phyloP scores from a whole-genome alignment of 2,113 vertebrate genomes.

The Proterorhinus semilunaris region DNA sequence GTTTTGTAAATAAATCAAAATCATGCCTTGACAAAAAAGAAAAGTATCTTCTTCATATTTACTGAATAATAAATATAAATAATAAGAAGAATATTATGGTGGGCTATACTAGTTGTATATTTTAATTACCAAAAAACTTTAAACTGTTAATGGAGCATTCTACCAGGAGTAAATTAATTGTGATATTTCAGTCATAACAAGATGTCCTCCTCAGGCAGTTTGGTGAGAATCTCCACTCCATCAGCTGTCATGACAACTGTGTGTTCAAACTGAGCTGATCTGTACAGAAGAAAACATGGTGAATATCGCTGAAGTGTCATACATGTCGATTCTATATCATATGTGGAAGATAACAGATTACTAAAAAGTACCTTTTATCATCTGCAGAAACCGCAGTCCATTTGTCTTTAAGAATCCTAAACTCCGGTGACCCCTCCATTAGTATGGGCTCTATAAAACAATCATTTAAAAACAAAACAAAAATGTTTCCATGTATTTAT shows the following conservation, averaged over 20 bases:
- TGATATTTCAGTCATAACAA: slow-evolving; percentile 20
- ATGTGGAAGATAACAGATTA: background rate
- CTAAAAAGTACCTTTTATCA: slow-evolving; percentile 81
- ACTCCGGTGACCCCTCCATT: slow-evolving; percentile 88
- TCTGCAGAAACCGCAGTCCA: slow-evolving; percentile 91
- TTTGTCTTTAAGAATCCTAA: slow-evolving; percentile 85
- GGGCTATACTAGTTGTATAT: background rate
- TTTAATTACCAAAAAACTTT: background rate
- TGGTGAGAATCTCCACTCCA: slow-evolving; percentile 89
- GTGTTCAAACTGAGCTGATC: slow-evolving; percentile 97
- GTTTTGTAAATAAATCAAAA: background rate
- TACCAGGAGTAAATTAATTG: background rate
- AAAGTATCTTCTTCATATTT: background rate
- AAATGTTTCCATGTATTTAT: background rate
- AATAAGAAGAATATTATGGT: background rate
- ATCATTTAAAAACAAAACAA: background rate
- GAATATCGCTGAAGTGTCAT: background rate
- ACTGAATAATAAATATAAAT: background rate
- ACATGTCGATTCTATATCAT: background rate
- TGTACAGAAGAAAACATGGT: slow-evolving; percentile 54
- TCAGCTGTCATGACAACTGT: slow-evolving; percentile 85
- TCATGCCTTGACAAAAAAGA: background rate
- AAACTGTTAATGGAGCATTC: slow-evolving; percentile 2
- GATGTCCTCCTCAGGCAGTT: slow-evolving; percentile 79
- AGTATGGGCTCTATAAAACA: slow-evolving; percentile 88